These are phyloP conservation scores for Aphidius ervi DNA, from an alignment of 1,140 invertebrate species.

Conservation along the genomic window DNA sequence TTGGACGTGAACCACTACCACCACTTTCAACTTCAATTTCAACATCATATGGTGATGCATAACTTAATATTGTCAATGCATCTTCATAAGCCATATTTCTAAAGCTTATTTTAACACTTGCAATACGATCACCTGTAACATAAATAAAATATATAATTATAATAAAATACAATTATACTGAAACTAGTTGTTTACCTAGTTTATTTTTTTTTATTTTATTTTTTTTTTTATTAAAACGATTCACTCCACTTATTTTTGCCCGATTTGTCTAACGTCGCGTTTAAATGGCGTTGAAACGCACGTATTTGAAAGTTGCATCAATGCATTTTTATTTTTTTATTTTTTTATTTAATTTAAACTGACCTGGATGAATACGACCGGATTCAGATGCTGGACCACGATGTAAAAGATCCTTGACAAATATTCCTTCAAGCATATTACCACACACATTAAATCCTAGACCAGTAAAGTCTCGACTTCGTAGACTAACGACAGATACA, in stretches of 20 bases:
- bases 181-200: neutral
- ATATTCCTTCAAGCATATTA: constrained; percentile 85
- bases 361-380: constrained; percentile 76
- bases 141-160: constrained; percentile 16
- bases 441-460: constrained; percentile 87
- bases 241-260: constrained; percentile 23
- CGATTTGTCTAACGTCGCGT: constrained; percentile 22
- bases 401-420: constrained; percentile 80
- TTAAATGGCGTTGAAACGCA: constrained; percentile 13
- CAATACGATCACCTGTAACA: constrained; percentile 77
- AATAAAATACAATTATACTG: neutral
- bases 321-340: neutral
- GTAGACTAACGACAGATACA: constrained; percentile 66
- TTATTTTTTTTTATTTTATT: constrained; percentile 1
- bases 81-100: constrained; percentile 87
- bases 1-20: constrained; percentile 52
- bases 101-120: constrained; percentile 80
- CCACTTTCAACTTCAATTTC: constrained; percentile 64
- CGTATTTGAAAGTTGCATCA: constrained; percentile 8
- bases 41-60: constrained; percentile 88
- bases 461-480: constrained; percentile 84
- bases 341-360: constrained; percentile 26
- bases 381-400: constrained; percentile 84
- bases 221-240: constrained; percentile 11
- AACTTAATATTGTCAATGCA: constrained; percentile 81